Evolutionary conservation across 2,797 vertebrate species (phyloP).

Genomic region (Eulemur mongoz): DNA sequence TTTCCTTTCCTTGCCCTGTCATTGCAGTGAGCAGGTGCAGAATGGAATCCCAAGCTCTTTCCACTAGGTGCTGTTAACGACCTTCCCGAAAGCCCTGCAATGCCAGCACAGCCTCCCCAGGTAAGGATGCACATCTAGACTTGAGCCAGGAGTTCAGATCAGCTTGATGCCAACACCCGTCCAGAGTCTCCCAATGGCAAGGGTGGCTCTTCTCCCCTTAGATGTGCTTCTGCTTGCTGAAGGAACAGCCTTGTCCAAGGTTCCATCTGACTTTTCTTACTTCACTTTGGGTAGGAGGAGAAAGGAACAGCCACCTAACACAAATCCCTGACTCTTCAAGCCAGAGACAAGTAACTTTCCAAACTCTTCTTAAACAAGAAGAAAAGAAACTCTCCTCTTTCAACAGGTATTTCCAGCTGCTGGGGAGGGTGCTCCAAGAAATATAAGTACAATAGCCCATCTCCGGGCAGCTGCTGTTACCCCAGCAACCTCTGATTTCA

Average conservation of each 20-base stretch:
- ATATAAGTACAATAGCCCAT: slow-evolving; percentile 46
- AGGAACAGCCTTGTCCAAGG: neutral
- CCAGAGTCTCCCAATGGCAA: neutral
- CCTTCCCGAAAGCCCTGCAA: neutral
- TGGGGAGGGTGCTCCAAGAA: neutral
- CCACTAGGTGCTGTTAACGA: neutral
- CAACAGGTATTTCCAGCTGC: slow-evolving; percentile 10
- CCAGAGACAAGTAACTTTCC: slow-evolving; percentile 25
- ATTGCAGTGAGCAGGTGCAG: neutral
- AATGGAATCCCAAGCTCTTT: neutral
- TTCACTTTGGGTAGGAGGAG: neutral
- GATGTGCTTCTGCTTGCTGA: neutral
- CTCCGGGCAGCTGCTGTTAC: neutral
- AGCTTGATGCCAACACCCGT: neutral
- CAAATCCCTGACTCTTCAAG: neutral
- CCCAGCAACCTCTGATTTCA: slow-evolving; percentile 11
- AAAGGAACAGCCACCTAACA: neutral
- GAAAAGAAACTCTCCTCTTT: slow-evolving; percentile 27
- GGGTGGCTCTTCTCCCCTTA: neutral
- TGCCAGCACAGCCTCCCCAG: neutral
- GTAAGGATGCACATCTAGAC: neutral
- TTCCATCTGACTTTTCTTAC: neutral
- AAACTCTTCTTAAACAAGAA: slow-evolving; percentile 9
- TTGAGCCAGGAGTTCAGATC: neutral
- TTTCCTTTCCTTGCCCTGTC: neutral